phyloP scores from a whole-genome alignment of 2,113 vertebrate species.

The Rhabdornis inornatus region DNA sequence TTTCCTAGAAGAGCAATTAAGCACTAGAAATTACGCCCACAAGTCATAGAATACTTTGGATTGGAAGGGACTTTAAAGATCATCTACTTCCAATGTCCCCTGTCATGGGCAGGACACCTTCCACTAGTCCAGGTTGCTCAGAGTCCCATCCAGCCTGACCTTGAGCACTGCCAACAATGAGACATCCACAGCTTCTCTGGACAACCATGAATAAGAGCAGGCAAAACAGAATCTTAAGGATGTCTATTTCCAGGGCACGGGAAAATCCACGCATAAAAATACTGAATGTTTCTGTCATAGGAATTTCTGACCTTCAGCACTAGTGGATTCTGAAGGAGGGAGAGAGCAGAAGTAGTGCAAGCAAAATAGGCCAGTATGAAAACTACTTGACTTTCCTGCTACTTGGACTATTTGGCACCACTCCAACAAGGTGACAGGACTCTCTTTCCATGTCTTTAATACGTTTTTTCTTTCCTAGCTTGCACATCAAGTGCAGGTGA shows the following conservation, averaged over 20 bases:
- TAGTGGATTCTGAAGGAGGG: not conserved
- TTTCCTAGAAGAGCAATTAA: not conserved
- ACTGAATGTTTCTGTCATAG: not conserved
- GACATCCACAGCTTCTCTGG: not conserved
- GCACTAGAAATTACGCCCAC: not conserved
- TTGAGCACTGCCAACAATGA: not conserved
- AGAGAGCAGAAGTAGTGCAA: not conserved
- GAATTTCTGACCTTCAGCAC: not conserved
- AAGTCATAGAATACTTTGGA: not conserved
- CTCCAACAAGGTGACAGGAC: not conserved
- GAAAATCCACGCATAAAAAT: not conserved
- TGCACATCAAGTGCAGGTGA: not conserved
- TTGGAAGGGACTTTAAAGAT: not conserved
- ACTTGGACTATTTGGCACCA: not conserved
- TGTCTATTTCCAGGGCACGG: not conserved
- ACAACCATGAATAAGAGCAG: not conserved
- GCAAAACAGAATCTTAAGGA: not conserved
- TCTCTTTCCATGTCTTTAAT: not conserved
- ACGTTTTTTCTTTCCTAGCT: not conserved
- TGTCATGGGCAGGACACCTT: not conserved
- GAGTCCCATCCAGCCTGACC: too few relatives aligned
- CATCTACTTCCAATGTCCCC: not conserved
- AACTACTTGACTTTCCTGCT: not conserved
- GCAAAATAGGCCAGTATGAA: not conserved
- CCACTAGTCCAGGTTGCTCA: not conserved